Evolutionary conservation across 92 coral and sea anemone species (phyloP).

Genomic region (Porites evermanni): DNA sequence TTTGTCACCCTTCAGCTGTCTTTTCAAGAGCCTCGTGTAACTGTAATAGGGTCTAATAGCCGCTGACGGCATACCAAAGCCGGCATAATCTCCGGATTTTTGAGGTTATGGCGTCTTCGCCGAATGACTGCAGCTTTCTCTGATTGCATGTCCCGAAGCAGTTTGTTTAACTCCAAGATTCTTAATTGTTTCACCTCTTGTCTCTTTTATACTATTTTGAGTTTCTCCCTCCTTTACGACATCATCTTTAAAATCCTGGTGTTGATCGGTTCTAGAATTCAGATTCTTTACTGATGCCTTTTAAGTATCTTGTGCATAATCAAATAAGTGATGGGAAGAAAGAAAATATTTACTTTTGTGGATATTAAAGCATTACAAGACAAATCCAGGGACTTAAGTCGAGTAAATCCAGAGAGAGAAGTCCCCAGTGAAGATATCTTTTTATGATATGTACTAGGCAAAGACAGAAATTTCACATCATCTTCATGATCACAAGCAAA

Average conservation of each 20-base stretch:
- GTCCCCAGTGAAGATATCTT: constrained; percentile 85
- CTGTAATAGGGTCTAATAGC: constrained; percentile 37
- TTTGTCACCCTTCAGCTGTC: constrained; percentile 40
- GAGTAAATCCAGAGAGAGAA: constrained; percentile 84
- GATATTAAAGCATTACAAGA: constrained; percentile 84
- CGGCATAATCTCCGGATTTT: constrained; percentile 79
- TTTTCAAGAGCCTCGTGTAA: constrained; percentile 29
- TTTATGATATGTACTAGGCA: constrained; percentile 96
- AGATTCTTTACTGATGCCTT: too few relatives aligned
- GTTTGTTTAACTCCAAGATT: constrained; percentile 67
- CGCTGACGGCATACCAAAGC: too few relatives aligned
- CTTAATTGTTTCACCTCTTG: constrained; percentile 54
- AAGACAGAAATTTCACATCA: constrained; percentile 91
- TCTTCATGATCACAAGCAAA: constrained; percentile 43
- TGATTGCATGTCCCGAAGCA: constrained; percentile 51
- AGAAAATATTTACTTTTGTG: constrained; percentile 69
- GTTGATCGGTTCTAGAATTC: too few relatives aligned
- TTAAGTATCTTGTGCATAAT: too few relatives aligned
- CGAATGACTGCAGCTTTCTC: constrained; percentile 45
- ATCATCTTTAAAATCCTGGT: constrained; percentile 12
- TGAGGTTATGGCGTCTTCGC: constrained; percentile 68
- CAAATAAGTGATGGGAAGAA: too few relatives aligned
- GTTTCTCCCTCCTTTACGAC: constrained; percentile 17
- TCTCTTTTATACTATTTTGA: constrained; percentile 12
- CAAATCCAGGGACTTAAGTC: constrained; percentile 91